Conservation (phyloP, 2,113 vertebrate species). For the Rutilus rutilus region DNA sequence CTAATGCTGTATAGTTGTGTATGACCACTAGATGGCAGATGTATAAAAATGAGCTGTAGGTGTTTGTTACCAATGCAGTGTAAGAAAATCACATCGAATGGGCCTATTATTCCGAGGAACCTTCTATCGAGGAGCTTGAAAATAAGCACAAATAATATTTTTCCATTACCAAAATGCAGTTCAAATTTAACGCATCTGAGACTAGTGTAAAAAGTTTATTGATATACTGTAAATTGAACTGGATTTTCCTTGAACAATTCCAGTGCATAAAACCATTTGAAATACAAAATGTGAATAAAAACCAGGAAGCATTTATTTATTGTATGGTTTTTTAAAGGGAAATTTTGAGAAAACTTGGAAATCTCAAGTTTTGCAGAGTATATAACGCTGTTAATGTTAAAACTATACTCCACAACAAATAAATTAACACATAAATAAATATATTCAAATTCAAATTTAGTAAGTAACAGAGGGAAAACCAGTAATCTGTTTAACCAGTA, state of each 20-base stretch:
- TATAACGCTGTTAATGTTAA: background rate
- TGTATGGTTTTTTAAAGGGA: too few relatives aligned
- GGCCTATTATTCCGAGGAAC: too few relatives aligned
- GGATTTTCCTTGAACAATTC: background rate
- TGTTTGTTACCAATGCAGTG: background rate
- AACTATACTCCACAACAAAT: slow-evolving; percentile 4
- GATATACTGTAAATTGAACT: background rate
- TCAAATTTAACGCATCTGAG: background rate
- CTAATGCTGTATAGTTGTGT: background rate
- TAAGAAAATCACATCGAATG: background rate
- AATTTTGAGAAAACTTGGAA: background rate
- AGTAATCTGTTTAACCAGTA: background rate
- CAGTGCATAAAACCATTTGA: background rate
- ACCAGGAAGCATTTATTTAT: background rate
- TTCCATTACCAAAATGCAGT: background rate
- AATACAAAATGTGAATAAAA: background rate
- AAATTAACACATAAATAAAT: slow-evolving; percentile 19
- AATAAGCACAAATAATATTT: background rate
- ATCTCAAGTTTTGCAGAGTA: background rate
- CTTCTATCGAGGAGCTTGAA: background rate
- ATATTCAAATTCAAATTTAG: slow-evolving; percentile 26
- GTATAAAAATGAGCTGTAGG: background rate
- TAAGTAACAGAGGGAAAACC: background rate
- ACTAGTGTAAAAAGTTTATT: background rate
- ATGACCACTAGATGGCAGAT: slow-evolving; percentile 11